These are phyloP conservation scores for Trachymyrmex septentrionalis DNA, from an alignment of 1,140 invertebrate species.

Conservation along the genomic window DNA sequence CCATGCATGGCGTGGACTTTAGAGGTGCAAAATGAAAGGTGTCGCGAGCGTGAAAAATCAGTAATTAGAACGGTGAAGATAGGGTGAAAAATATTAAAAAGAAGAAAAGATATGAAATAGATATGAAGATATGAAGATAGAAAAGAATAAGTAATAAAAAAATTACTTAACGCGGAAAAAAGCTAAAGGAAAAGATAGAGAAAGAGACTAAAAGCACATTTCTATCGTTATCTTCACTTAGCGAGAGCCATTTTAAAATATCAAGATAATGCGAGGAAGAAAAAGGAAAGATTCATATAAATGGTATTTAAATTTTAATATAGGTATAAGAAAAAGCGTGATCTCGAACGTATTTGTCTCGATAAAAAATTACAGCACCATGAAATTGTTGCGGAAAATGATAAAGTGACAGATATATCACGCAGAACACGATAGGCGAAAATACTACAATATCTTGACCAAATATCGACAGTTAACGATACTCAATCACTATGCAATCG, in stretches of 20 bases:
- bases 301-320: not conserved
- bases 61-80: no score
- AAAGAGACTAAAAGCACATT: not conserved
- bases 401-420: slow-evolving; percentile 18
- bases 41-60: not conserved
- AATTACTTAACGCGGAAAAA: not conserved
- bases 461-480: slow-evolving; percentile 55
- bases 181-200: not conserved
- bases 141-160: not conserved
- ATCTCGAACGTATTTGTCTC: not conserved
- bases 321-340: not conserved
- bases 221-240: not conserved
- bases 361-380: not conserved
- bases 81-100: not conserved
- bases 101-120: no score
- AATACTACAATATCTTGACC: slow-evolving; percentile 42
- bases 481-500: slow-evolving; percentile 35
- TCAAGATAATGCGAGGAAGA: not conserved
- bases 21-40: not conserved
- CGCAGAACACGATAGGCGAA: not conserved
- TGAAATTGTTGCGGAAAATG: slow-evolving; percentile 1
- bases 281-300: not conserved
- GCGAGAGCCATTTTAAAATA: not conserved
- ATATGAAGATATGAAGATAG: no score
- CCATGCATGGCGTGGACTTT: not conserved